phyloP scores from a whole-genome alignment of 1,140 invertebrate genomes.

The Brachionus asplanchnoidis region DNA sequence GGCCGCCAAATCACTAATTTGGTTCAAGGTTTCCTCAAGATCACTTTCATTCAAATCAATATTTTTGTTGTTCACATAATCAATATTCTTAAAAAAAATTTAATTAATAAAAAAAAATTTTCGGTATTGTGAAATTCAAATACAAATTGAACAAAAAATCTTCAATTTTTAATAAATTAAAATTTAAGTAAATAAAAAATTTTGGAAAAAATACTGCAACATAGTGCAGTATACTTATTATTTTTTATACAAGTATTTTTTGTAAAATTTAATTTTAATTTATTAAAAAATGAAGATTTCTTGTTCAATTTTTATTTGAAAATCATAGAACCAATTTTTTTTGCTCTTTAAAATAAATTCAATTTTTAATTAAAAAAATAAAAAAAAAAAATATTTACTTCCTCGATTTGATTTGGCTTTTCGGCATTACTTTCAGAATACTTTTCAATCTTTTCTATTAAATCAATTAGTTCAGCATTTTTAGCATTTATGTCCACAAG shows the following conservation, averaged over 20 bases:
- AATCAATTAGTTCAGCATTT: neutral
- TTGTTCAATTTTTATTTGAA: no score
- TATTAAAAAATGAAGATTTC: no score
- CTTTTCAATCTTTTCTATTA: neutral
- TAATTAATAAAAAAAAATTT: neutral
- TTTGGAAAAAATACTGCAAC: no score
- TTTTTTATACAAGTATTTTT: no score
- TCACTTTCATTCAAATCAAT: slow-evolving; percentile 12
- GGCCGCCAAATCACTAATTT: neutral
- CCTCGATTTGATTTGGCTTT: slow-evolving; percentile 18
- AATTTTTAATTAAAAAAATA: no score
- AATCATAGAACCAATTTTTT: no score
- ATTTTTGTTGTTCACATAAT: neutral
- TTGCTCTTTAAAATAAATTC: no score
- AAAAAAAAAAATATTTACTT: neutral
- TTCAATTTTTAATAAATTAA: neutral
- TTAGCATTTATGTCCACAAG: neutral
- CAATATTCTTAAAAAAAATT: neutral
- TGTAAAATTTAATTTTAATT: no score
- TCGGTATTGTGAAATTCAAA: no score
- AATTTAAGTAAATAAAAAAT: no score
- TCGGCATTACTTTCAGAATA: neutral
- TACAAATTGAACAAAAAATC: no score
- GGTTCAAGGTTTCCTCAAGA: neutral
- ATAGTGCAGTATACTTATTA: no score